These are phyloP conservation scores for Trogon surrucura DNA, from an alignment of 2,113 vertebrate species.

Conservation along the genomic window DNA sequence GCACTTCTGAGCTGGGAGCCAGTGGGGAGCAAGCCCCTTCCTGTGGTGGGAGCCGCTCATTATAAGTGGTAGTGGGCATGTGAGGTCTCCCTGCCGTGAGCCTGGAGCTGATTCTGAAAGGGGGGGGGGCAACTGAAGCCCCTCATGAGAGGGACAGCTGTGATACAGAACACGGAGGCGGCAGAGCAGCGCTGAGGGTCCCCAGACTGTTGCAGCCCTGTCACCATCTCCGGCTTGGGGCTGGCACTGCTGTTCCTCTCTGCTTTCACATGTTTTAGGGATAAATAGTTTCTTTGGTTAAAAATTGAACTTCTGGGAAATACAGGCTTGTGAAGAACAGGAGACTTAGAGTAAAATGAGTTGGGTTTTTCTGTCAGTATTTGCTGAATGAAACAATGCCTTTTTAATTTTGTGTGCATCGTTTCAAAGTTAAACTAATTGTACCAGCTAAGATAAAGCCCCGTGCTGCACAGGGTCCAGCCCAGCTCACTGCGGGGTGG, in stretches of 20 bases:
- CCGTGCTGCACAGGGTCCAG: fast-evolving
- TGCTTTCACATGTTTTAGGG: not conserved
- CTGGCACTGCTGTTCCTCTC: not conserved
- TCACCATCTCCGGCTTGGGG: fast-evolving
- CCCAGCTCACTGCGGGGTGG: not conserved
- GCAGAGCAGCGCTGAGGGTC: not conserved
- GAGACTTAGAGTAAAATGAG: not conserved
- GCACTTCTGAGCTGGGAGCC: not conserved
- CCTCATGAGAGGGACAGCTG: fast-evolving
- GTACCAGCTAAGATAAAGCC: not conserved
- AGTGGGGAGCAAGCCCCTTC: not conserved
- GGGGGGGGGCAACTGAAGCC: not conserved
- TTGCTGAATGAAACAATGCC: not conserved
- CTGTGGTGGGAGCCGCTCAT: fast-evolving
- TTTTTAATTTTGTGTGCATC: not conserved
- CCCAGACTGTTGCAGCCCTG: not conserved
- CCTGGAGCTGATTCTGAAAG: not conserved
- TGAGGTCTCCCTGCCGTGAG: not conserved
- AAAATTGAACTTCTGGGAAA: not conserved
- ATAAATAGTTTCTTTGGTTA: not conserved
- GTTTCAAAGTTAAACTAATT: not conserved
- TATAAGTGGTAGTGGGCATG: fast-evolving
- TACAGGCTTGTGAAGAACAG: not conserved
- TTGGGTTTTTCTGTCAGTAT: not conserved
- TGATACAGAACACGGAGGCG: not conserved